A percentile compares a stretch with the other conserved stretches of the same genome.
phyloP scores from a whole-genome alignment of 1,140 invertebrate species.

The Pachypsylla venusta region DNA sequence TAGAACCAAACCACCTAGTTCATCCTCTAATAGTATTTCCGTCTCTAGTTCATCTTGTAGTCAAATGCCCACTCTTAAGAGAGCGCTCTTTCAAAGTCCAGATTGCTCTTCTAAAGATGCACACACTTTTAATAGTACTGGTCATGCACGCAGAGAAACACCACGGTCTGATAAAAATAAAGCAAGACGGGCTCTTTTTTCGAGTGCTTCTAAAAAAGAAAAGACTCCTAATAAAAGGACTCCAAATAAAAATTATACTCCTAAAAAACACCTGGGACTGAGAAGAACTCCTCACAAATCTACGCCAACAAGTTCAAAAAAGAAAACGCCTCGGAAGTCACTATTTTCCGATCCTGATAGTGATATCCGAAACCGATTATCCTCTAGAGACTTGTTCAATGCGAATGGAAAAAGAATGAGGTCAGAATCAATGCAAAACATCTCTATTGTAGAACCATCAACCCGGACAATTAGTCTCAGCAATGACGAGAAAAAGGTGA shows the following conservation, averaged over 20 bases:
- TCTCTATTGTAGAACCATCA: neutral
- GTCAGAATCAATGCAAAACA: neutral
- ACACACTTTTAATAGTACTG: slow-evolving; percentile 21
- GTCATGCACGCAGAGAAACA: slow-evolving; percentile 17
- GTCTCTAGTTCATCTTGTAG: neutral
- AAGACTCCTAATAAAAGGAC: slow-evolving; percentile 23
- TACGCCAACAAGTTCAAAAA: slow-evolving; percentile 17
- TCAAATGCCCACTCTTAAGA: slow-evolving; percentile 32
- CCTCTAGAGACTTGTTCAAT: slow-evolving; percentile 1
- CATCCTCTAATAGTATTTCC: neutral
- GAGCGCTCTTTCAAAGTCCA: slow-evolving; percentile 48
- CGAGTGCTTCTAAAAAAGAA: slow-evolving; percentile 19
- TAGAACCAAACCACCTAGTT: neutral
- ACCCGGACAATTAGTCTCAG: neutral
- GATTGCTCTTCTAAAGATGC: slow-evolving; percentile 30
- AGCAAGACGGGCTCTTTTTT: slow-evolving; percentile 42
- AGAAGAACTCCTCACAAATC: slow-evolving; percentile 15
- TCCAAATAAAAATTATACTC: slow-evolving; percentile 31
- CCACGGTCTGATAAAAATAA: slow-evolving; percentile 26
- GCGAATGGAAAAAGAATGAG: slow-evolving; percentile 1
- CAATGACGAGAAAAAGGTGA: neutral
- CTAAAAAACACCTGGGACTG: slow-evolving; percentile 27
- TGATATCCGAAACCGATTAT: neutral
- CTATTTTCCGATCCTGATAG: neutral
- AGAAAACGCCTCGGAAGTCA: neutral